phyloP scores from a whole-genome alignment of 2,797 vertebrate genomes.

The Paguma larvata region DNA sequence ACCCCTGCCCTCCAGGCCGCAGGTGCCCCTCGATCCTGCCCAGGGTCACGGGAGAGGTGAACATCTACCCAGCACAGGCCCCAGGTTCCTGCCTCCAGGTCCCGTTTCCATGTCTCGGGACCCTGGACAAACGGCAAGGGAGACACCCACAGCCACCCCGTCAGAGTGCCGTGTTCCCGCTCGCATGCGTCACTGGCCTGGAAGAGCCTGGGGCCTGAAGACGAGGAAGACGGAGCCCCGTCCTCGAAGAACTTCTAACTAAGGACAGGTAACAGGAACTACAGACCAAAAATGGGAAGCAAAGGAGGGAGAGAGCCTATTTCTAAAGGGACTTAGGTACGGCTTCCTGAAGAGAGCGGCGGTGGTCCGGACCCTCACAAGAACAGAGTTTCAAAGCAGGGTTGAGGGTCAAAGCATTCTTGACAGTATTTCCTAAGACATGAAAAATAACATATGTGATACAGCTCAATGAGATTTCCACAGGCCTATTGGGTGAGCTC shows the following conservation, averaged over 20 bases:
- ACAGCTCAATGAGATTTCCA: not conserved
- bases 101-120: not conserved
- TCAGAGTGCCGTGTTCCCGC: not conserved
- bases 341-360: not conserved
- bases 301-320: not conserved
- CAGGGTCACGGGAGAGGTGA: not conserved
- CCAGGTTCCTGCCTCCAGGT: not conserved
- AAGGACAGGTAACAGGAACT: not conserved
- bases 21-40: not conserved
- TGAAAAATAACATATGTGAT: not conserved
- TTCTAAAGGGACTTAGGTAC: not conserved
- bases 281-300: not conserved
- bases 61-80: not conserved
- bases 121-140: not conserved
- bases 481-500: not conserved
- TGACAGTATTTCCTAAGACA: not conserved
- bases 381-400: not conserved
- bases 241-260: not conserved
- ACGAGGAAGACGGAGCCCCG: rapidly evolving
- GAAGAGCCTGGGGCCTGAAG: not conserved
- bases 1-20: not conserved
- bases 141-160: not conserved
- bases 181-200: not conserved
- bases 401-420: not conserved
- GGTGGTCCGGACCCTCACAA: not conserved